Evolutionary conservation across 2,888 invertebrate species (phyloP).

Genomic region (Leptinotarsa rubiginosa): DNA sequence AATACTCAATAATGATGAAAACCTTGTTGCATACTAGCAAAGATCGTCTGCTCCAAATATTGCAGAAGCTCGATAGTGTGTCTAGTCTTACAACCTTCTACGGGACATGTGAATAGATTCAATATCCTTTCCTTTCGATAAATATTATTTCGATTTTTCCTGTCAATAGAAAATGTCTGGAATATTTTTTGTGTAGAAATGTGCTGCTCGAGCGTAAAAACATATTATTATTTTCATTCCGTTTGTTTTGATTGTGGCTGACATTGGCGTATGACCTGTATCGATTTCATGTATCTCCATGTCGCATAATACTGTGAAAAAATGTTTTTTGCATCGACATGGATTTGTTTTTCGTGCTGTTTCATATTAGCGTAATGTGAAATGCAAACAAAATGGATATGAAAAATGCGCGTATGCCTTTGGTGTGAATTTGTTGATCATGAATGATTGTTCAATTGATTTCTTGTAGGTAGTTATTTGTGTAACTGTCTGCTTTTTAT

Average conservation of each 20-base stretch:
- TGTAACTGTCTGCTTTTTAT: not conserved
- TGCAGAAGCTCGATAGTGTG: too few species aligned
- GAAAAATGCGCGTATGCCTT: not conserved
- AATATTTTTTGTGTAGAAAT: too few species aligned
- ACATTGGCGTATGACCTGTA: not conserved
- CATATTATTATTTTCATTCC: conserved; percentile 4
- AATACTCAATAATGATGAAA: too few species aligned
- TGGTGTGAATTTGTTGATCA: not conserved
- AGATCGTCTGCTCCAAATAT: too few species aligned
- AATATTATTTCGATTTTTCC: too few species aligned
- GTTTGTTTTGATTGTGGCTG: not conserved
- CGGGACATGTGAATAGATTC: too few species aligned
- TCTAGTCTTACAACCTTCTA: too few species aligned
- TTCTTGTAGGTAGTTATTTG: not conserved
- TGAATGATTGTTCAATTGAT: not conserved
- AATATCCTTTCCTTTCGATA: too few species aligned
- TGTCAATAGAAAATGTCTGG: too few species aligned
- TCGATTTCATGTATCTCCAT: not conserved
- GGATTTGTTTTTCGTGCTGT: not conserved
- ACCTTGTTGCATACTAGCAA: too few species aligned
- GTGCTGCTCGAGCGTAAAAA: not conserved
- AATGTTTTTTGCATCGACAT: not conserved
- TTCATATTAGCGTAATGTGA: not conserved
- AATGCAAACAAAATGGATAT: not conserved
- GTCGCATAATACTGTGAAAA: not conserved